Conservation (phyloP, 2,797 vertebrate species). For the Danio choprae region DNA sequence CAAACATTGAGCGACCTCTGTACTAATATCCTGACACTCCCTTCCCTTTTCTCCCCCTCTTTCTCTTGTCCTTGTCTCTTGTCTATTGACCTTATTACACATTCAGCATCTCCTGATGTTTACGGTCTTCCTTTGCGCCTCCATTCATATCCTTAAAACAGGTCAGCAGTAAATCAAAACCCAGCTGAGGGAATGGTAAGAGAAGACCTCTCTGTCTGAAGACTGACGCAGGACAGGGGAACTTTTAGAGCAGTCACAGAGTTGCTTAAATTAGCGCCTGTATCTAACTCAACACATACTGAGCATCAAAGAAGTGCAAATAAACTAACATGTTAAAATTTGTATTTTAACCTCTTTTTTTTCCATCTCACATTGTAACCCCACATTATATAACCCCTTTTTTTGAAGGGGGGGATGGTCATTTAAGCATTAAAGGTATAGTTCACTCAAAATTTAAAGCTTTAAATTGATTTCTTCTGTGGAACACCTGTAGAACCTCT, state of each 20-base stretch:
- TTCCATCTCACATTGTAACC: neutral
- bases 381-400: too few relatives aligned
- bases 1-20: constrained; percentile 6
- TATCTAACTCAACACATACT: neutral
- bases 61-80: neutral
- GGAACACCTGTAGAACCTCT: too few relatives aligned
- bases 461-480: too few relatives aligned
- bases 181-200: neutral
- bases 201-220: neutral
- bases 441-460: too few relatives aligned
- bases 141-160: neutral
- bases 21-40: constrained; percentile 6
- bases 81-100: neutral
- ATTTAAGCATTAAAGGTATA: too few relatives aligned
- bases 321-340: neutral
- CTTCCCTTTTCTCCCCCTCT: neutral
- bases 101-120: neutral
- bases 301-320: neutral
- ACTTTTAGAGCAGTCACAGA: neutral
- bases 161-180: neutral
- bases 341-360: neutral
- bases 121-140: neutral
- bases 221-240: neutral
- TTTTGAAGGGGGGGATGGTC: too few relatives aligned
- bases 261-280: neutral